phyloP scores from a whole-genome alignment of 2,888 invertebrate species.

The Merodon equestris region DNA sequence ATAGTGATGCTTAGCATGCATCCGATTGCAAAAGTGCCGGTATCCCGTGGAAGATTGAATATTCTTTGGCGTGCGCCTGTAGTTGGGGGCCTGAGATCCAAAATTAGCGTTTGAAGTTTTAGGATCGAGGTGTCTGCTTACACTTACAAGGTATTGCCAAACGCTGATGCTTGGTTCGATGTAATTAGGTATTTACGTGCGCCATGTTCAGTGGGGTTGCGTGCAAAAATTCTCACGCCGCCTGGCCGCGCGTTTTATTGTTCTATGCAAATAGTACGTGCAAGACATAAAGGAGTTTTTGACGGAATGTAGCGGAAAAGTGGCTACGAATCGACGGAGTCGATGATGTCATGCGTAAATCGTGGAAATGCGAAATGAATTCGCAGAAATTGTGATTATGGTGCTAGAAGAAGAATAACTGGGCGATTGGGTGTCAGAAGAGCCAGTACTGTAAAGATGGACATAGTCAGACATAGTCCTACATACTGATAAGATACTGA shows the following conservation, averaged over 20 bases:
- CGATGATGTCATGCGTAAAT: too few species aligned
- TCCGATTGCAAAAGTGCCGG: slow-evolving; percentile 34
- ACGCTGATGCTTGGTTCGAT: slow-evolving; percentile 9
- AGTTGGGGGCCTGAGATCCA: slow-evolving; percentile 6
- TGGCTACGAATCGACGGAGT: too few species aligned
- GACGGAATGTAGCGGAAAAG: neutral
- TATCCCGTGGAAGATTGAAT: too few species aligned
- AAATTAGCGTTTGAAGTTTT: slow-evolving; percentile 30
- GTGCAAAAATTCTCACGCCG: slow-evolving; percentile 50
- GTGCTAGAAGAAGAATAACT: too few species aligned
- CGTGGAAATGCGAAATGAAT: too few species aligned
- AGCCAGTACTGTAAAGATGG: too few species aligned
- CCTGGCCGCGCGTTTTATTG: neutral
- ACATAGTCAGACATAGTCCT: too few species aligned
- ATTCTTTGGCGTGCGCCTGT: neutral
- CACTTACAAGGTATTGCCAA: slow-evolving; percentile 51
- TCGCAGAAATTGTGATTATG: too few species aligned
- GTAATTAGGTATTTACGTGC: slow-evolving; percentile 30
- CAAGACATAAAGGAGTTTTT: neutral
- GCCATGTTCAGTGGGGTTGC: slow-evolving; percentile 35
- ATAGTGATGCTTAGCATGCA: slow-evolving; percentile 41
- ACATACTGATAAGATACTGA: too few species aligned
- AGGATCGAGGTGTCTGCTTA: slow-evolving; percentile 44
- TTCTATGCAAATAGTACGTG: slow-evolving; percentile 15
- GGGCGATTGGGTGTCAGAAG: too few species aligned